These are phyloP conservation scores for Leptarthrus brevirostris DNA, from an alignment of 2,888 invertebrate species.

Conservation along the genomic window DNA sequence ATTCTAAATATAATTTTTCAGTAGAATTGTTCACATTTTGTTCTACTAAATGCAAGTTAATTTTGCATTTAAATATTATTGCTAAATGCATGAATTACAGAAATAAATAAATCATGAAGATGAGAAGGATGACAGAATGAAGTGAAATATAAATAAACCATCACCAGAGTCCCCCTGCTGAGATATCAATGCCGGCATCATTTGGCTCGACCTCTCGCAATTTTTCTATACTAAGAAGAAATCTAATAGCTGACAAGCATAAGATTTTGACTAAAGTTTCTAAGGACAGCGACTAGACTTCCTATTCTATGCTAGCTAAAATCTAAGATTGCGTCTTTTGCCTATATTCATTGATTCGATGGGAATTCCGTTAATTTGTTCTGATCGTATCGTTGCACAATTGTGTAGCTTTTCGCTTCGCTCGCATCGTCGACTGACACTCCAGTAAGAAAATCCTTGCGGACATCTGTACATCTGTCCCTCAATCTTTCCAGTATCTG, in stretches of 20 bases:
- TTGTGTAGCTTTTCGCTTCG: slow-evolving; percentile 71
- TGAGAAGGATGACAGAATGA: slow-evolving; percentile 1
- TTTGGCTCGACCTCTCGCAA: neutral
- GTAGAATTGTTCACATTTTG: too few species aligned
- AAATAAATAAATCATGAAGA: neutral
- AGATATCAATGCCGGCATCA: neutral
- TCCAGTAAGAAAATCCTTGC: slow-evolving; percentile 80
- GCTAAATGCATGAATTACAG: neutral
- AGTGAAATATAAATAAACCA: slow-evolving; percentile 31
- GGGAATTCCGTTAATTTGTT: slow-evolving; percentile 60
- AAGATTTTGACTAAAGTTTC: slow-evolving; percentile 1
- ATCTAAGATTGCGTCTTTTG: slow-evolving; percentile 61
- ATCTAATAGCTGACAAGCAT: neutral
- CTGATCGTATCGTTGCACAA: slow-evolving; percentile 66
- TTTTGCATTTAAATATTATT: too few species aligned
- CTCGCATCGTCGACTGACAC: slow-evolving; percentile 82
- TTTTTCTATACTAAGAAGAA: slow-evolving; percentile 2
- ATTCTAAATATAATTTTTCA: too few species aligned
- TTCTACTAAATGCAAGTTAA: too few species aligned
- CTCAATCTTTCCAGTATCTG: slow-evolving; percentile 69
- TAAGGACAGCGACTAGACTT: neutral
- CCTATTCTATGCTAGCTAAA: slow-evolving; percentile 48
- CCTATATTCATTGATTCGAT: slow-evolving; percentile 66
- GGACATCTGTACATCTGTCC: slow-evolving; percentile 84
- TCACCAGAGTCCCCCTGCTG: slow-evolving; percentile 16